phyloP scores from a whole-genome alignment of 2,797 vertebrate genomes.

The Platalea minor region DNA sequence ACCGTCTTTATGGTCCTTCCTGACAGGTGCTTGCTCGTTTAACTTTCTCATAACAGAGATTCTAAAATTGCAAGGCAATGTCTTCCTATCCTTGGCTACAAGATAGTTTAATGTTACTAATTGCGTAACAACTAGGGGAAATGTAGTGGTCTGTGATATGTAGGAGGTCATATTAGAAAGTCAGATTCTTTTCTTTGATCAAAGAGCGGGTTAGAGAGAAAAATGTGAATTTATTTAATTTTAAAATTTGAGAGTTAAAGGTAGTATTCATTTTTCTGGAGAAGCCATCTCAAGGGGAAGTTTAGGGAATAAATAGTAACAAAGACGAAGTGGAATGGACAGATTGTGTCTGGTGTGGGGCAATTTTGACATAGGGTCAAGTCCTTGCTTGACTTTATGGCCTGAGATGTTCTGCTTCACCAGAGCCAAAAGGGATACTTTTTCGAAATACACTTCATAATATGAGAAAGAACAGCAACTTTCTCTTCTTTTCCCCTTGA shows the following conservation, averaged over 20 bases:
- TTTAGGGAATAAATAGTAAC: not conserved
- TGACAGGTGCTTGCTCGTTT: not conserved
- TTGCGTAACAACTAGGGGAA: not conserved
- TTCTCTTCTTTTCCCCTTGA: not conserved
- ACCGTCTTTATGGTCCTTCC: not conserved
- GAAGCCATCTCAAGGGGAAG: not conserved
- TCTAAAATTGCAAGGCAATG: not conserved
- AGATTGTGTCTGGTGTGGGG: not conserved
- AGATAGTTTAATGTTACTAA: not conserved
- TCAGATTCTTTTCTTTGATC: not conserved
- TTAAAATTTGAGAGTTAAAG: not conserved
- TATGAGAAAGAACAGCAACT: not conserved
- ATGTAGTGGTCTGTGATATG: not conserved
- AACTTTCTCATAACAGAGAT: not conserved
- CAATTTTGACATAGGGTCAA: not conserved
- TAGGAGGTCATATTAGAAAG: not conserved
- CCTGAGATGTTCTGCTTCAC: not conserved
- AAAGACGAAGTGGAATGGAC: not conserved
- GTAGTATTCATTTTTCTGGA: not conserved
- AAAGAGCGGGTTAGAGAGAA: not conserved
- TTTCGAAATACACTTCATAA: not conserved
- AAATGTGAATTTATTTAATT: not conserved
- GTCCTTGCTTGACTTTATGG: not conserved
- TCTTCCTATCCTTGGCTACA: not conserved
- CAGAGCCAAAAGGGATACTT: not conserved